phyloP scores from a whole-genome alignment of 2,113 vertebrate species.

The Austrofundulus limnaeus region DNA sequence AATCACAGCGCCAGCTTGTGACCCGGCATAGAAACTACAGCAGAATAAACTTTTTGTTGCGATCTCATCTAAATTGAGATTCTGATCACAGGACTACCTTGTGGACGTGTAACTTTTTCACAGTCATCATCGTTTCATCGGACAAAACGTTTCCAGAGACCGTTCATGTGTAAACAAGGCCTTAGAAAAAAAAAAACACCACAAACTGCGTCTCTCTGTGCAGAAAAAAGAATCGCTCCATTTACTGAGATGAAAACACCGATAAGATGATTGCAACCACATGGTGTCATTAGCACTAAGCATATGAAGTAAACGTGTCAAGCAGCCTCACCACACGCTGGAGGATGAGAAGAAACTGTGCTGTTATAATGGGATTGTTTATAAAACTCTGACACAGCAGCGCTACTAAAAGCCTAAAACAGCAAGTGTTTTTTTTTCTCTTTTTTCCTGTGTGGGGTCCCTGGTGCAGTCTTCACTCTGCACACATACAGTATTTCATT shows the following conservation, averaged over 20 bases:
- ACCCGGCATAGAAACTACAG: too few relatives aligned
- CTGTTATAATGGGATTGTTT: conserved; percentile 71
- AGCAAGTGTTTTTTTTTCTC: conserved; percentile 43
- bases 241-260: conserved; percentile 60
- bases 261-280: conserved; percentile 74
- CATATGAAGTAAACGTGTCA: conserved; percentile 76
- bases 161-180: too few relatives aligned
- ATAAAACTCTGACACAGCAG: conserved; percentile 49
- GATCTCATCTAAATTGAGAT: too few relatives aligned
- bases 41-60: too few relatives aligned
- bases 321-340: conserved; percentile 36
- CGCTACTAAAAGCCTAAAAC: conserved; percentile 58
- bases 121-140: too few relatives aligned
- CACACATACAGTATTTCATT: conserved; percentile 32
- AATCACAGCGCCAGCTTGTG: too few relatives aligned
- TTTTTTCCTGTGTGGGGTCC: conserved; percentile 64
- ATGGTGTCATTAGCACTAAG: conserved; percentile 62
- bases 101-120: too few relatives aligned
- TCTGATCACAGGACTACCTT: too few relatives aligned
- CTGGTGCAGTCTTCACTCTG: conserved; percentile 35
- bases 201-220: conserved; percentile 16
- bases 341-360: conserved; percentile 52
- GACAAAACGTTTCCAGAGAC: too few relatives aligned
- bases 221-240: conserved; percentile 48
- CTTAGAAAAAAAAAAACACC: not conserved